Evolutionary conservation across 2,888 invertebrate genomes (phyloP), one percentile per base, ranked within the genome.

Genomic region (Nomada fucata): DNA sequence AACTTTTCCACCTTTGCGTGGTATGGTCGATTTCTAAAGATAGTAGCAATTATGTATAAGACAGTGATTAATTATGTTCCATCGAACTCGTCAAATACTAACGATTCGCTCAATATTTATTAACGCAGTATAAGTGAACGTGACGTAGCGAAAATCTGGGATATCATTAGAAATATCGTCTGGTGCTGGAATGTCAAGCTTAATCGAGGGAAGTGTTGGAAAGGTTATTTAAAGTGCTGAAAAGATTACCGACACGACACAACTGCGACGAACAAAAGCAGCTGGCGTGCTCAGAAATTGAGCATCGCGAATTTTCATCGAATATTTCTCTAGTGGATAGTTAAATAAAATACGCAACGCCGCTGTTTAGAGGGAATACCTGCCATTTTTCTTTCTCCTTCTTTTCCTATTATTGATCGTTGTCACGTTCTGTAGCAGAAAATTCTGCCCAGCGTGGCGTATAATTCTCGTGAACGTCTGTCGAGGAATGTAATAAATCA

Each of bases 401-500:
- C 11, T 42, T 29, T 4, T 13, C 1, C 52, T 64, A 76, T 26
- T 42, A 36, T 26, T 65, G 65, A 29, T 52, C 72, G 44, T 44
- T 42, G 64, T 29, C 36, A 10, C 69, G 15, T 60, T 29, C 29
- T 29, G 7, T 1, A 65, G 44, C 26, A 47, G 53, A 20, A 57
- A 42, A 26, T 20, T 23, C 47, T 3, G 55, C 9, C 11, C 13
- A 42, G 2, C 0, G 15, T 13, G 36, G 15, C 18, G 3, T 29
- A 42, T 59, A 70, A 76, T 76, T 64, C 50, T 23, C 23, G 36
- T 47, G 11, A 26, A 52, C 61, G 11, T 52, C 18, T 47, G 36
- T 18, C 60, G 1, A 26, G 18, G 26, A 20, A 20, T 23, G 3
- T 42, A 52, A 79, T 72, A 79, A 72, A 80, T 80, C 72, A 79